A percentile compares a stretch with the other conserved stretches of the same genome.
Evolutionary conservation across 2,888 invertebrate species (phyloP).

Genomic region (Itoplectis maculator): DNA sequence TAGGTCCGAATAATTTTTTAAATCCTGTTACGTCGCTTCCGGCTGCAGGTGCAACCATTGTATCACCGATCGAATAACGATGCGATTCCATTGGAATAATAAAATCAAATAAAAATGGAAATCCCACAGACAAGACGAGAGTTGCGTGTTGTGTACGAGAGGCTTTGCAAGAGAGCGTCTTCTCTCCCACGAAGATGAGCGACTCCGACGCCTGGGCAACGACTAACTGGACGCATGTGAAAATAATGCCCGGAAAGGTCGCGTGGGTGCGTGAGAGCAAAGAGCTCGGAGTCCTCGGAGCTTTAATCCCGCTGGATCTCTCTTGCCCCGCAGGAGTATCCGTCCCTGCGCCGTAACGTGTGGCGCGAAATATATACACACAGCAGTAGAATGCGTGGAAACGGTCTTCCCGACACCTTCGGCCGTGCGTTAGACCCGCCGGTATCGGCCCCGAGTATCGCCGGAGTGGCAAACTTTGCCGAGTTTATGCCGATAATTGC

Average conservation of each 20-base stretch:
- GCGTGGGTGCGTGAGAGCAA: constrained; percentile 69
- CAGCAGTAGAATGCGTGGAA: constrained; percentile 34
- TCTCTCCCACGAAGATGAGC: constrained; percentile 66
- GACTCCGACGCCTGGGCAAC: constrained; percentile 34
- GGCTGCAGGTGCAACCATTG: too few relatives aligned
- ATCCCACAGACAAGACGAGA: constrained; percentile 19
- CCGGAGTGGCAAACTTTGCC: constrained; percentile 24
- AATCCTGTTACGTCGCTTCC: too few relatives aligned
- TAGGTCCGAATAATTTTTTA: too few relatives aligned
- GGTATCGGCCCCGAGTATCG: constrained; percentile 53
- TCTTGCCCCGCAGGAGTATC: constrained; percentile 37
- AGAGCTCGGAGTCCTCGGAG: constrained; percentile 60
- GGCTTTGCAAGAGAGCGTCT: constrained; percentile 49
- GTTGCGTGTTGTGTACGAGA: constrained; percentile 36
- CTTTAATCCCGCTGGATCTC: constrained; percentile 66
- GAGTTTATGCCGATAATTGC: constrained; percentile 45
- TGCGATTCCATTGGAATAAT: too few relatives aligned
- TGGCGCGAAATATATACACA: too few relatives aligned
- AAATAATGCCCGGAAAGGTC: constrained; percentile 66
- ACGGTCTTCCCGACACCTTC: constrained; percentile 51
- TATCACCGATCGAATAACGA: too few relatives aligned
- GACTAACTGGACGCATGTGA: constrained; percentile 62
- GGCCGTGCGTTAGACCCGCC: constrained; percentile 57
- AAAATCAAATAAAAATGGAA: constrained; percentile 12
- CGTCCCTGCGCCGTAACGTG: neutral